phyloP scores from a whole-genome alignment of 1,140 invertebrate genomes.

The Macrobrachium nipponense region DNA sequence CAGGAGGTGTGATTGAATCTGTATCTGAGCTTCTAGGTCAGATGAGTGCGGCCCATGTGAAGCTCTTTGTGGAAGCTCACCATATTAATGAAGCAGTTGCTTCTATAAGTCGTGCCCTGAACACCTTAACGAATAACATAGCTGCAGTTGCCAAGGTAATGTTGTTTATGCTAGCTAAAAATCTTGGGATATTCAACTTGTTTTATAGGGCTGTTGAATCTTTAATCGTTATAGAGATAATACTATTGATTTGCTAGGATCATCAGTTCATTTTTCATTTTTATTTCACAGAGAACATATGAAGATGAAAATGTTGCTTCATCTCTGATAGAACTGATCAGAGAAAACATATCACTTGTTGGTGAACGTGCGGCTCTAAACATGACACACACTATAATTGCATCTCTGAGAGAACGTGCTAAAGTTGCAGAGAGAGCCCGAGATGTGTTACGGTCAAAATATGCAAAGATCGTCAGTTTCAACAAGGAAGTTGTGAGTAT shows the following conservation, averaged over 20 bases:
- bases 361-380: conserved; percentile 32
- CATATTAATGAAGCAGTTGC: conserved; percentile 9
- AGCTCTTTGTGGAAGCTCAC: conserved; percentile 26
- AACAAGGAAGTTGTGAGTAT: conserved; percentile 43
- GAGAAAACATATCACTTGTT: conserved; percentile 6
- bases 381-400: neutral
- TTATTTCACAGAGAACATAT: conserved; percentile 21
- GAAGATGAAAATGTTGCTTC: conserved; percentile 25
- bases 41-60: conserved; percentile 50
- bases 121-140: conserved; percentile 34
- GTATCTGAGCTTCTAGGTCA: conserved; percentile 37
- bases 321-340: conserved; percentile 14
- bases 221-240: neutral
- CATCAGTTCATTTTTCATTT: neutral
- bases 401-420: conserved; percentile 33
- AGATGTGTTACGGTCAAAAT: conserved; percentile 24
- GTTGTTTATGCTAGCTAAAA: neutral
- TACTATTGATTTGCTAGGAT: too few species aligned
- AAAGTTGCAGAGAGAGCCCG: conserved; percentile 13
- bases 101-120: conserved; percentile 32
- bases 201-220: neutral
- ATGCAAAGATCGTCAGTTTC: conserved; percentile 30
- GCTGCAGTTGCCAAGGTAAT: conserved; percentile 30
- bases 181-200: neutral
- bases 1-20: conserved; percentile 39